phyloP scores from a whole-genome alignment of 2,113 vertebrate genomes.

The Paratilapia polleni region DNA sequence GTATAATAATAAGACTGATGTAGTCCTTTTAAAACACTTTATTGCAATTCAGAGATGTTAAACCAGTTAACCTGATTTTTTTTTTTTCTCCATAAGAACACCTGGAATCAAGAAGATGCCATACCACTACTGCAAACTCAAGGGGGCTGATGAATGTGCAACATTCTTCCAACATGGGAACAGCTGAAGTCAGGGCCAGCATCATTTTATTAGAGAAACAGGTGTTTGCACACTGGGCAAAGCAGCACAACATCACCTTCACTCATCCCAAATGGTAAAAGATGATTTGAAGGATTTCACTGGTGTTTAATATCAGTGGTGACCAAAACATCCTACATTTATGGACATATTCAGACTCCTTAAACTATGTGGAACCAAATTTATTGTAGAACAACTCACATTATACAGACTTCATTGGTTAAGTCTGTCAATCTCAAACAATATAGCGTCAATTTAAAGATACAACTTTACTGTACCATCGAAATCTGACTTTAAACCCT shows the following conservation, averaged over 20 bases:
- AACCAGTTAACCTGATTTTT: not conserved
- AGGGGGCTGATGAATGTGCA: conserved; percentile 89
- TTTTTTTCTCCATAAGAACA: conserved; percentile 70
- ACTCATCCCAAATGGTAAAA: conserved; percentile 87
- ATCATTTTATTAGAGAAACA: conserved; percentile 96
- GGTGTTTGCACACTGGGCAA: conserved; percentile 93
- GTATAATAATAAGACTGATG: conserved; percentile 17
- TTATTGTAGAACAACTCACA: no score
- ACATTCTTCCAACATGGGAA: conserved; percentile 92
- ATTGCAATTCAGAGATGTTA: not conserved
- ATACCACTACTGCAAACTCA: conserved; percentile 97
- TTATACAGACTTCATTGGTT: no score
- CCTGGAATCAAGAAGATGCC: conserved; percentile 83
- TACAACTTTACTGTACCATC: no score
- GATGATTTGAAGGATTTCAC: not conserved
- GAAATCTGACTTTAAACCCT: no score
- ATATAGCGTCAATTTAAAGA: no score
- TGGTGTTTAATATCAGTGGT: no score
- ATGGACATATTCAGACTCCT: no score
- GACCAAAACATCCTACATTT: no score
- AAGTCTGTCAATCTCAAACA: no score
- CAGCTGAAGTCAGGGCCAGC: conserved; percentile 89
- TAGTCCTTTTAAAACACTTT: not conserved
- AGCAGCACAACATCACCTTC: conserved; percentile 94
- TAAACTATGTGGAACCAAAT: no score